Base-by-base conservation (phyloP, 1,140 invertebrate genomes). In the Tenebrio molitor region DNA sequence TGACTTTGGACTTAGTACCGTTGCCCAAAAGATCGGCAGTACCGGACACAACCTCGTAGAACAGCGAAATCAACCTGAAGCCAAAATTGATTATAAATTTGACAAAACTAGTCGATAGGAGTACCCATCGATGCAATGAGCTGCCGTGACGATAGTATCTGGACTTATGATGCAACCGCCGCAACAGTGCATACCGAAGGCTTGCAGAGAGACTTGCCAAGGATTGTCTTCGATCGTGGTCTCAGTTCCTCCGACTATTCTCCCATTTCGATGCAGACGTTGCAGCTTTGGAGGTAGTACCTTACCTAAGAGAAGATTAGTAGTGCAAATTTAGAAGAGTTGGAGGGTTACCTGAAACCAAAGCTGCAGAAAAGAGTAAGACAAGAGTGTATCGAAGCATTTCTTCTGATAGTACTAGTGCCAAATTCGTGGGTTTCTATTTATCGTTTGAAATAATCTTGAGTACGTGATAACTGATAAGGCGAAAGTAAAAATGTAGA, bases 191-290 rank as follows among this genome's bases (percentile, higher is more conserved):
- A 68, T 21, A 50, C 65, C 42, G 21, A 68, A 68, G 10, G 44
- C 16, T 68, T 68, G 21, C 16, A 68, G 33, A 3, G 65, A 68
- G 7, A 68, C 65, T 46, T 68, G 65, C 65, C 65, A 68, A 6
- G 65, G 65, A 33, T 68, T 44, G 8, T 46, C 6, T 17, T 68
- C 65, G 14, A 68, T 46, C 25, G 65, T 50, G 8, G 65, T 25
- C 16, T 42, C 42, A 50, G 25, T 23, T 15, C 65, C 65, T 16
- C 65, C 65, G 7, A 68, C 19, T 10, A 68, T 68, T 10, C 65
- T 14, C 1, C 21, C 21, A 46, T 68, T 19, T 7, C 15, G 62
- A 10, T 14, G 42, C 7, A 29, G n/a, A 19, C n/a, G 16, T 7
- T 15, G 4, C 6, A 10, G 6, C 12, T 41, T 41, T 8, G 7